These are phyloP conservation scores for Vespertilio murinus DNA, from an alignment of 2,797 vertebrate species.

Conservation along the genomic window DNA sequence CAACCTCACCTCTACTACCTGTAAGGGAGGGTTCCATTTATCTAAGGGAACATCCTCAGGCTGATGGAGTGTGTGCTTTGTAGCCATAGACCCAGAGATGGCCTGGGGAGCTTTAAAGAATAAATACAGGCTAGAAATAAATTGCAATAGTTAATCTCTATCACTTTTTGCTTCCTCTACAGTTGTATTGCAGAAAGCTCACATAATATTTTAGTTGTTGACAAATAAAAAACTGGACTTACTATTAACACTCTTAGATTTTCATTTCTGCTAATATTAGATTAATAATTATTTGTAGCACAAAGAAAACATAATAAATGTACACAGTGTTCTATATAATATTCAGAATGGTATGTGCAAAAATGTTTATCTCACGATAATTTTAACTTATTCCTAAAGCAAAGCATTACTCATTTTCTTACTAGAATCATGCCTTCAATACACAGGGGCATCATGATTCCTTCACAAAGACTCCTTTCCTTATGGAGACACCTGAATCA, in stretches of 20 bases:
- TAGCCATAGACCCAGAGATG: fast-evolving
- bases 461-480: not conserved
- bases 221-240: not conserved
- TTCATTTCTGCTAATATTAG: not conserved
- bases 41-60: no score
- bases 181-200: not conserved
- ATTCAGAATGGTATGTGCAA: not conserved
- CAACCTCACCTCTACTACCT: not conserved
- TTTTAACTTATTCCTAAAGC: not conserved
- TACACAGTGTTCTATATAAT: not conserved
- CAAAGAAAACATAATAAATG: not conserved
- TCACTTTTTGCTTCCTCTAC: not conserved
- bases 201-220: no score
- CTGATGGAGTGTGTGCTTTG: fast-evolving
- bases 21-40: not conserved
- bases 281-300: not conserved
- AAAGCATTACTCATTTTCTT: not conserved
- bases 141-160: no score
- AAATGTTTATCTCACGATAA: not conserved
- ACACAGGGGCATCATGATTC: not conserved
- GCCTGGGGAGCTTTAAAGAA: not conserved
- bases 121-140: not conserved
- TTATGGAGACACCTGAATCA: not conserved
- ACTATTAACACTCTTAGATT: not conserved
- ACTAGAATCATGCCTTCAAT: not conserved